Conservation (phyloP, 2,888 invertebrate genomes). For the Cheilosia grossa region DNA sequence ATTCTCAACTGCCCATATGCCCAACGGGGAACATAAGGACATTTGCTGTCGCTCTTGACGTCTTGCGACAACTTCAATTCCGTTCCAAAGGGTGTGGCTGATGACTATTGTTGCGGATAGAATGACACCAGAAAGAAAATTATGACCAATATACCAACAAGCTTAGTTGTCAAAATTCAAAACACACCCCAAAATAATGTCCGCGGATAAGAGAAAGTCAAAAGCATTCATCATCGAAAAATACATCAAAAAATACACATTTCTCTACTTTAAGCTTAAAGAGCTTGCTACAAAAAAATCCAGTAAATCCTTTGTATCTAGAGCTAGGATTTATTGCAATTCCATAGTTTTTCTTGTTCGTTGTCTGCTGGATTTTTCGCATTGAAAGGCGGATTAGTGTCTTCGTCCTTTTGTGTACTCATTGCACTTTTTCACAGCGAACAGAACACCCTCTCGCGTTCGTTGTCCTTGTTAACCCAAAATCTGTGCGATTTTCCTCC, state of each 20-base stretch:
- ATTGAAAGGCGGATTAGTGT: slow-evolving; percentile 37
- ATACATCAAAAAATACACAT: background rate
- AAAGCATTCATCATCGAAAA: background rate
- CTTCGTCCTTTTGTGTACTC: background rate
- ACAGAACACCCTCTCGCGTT: background rate
- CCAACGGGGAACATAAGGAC: slow-evolving; percentile 1
- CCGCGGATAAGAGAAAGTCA: background rate
- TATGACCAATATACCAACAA: background rate
- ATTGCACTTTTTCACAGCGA: slow-evolving; percentile 20
- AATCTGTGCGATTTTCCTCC: slow-evolving; percentile 22
- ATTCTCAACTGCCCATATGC: slow-evolving; percentile 25
- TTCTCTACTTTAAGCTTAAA: slow-evolving; percentile 14
- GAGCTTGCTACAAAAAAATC: background rate
- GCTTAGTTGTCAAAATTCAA: slow-evolving; percentile 6
- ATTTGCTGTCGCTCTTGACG: slow-evolving; percentile 39
- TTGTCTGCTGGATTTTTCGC: background rate
- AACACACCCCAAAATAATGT: background rate
- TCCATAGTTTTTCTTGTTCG: slow-evolving; percentile 10
- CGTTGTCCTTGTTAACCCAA: slow-evolving; percentile 32
- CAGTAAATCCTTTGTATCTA: slow-evolving; percentile 1
- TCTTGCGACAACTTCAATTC: slow-evolving; percentile 21
- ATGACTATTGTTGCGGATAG: slow-evolving; percentile 23
- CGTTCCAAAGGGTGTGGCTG: slow-evolving; percentile 19
- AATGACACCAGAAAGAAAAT: background rate
- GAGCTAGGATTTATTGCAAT: slow-evolving; percentile 29